Conservation (phyloP, 1,140 invertebrate species). For the Pachyrhynchus sulphureomaculatus region DNA sequence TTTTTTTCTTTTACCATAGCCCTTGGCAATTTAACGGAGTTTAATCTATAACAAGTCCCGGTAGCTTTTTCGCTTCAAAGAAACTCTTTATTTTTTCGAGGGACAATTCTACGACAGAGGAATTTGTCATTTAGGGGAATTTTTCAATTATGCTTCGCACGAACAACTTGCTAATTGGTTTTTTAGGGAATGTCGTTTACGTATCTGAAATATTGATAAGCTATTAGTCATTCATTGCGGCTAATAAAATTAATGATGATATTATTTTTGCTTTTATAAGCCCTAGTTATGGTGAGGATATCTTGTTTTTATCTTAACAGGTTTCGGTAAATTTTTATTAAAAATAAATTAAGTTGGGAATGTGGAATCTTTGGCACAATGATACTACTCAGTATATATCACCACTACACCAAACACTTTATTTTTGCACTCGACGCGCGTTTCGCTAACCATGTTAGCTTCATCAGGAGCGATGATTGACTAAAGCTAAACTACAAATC, state of each 20-base stretch:
- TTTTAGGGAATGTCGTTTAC: constrained; percentile 17
- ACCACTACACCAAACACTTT: too few relatives aligned
- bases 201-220: constrained; percentile 27
- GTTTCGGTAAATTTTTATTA: not conserved
- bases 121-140: constrained; percentile 33
- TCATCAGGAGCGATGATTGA: too few relatives aligned
- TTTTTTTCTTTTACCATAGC: constrained; percentile 25
- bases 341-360: too few relatives aligned
- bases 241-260: constrained; percentile 20
- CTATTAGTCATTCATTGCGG: constrained; percentile 9
- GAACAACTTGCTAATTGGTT: constrained; percentile 33
- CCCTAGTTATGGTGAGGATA: too few relatives aligned
- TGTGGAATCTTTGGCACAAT: too few relatives aligned
- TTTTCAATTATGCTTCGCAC: constrained; percentile 31
- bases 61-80: constrained; percentile 34
- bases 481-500: too few relatives aligned
- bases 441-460: too few relatives aligned
- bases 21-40: constrained; percentile 30
- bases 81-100: constrained; percentile 30
- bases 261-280: constrained; percentile 10
- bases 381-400: too few relatives aligned
- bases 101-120: constrained; percentile 19
- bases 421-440: too few relatives aligned
- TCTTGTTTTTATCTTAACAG: not conserved
- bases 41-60: constrained; percentile 35